Conservation (phyloP, 2,888 invertebrate species). For the Rotaria macrura region DNA sequence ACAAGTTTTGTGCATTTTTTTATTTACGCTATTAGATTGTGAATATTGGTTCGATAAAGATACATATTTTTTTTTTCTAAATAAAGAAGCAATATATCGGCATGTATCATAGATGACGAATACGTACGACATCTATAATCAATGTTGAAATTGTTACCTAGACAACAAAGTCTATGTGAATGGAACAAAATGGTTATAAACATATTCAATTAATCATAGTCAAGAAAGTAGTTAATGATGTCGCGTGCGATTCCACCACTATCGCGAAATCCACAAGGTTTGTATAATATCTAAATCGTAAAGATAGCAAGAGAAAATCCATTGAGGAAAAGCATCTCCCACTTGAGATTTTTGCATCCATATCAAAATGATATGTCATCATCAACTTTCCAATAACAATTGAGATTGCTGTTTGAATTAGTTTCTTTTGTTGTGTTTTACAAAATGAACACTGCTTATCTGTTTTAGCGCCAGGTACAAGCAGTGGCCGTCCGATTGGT, state of each 20-base stretch:
- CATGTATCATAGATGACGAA: background rate
- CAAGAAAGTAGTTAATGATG: background rate
- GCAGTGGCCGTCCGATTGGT: background rate
- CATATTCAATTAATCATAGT: background rate
- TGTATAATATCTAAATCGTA: background rate
- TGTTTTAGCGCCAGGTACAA: background rate
- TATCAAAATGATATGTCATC: too few species aligned
- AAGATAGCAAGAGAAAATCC: too few species aligned
- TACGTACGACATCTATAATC: background rate
- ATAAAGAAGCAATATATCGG: background rate
- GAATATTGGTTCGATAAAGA: background rate
- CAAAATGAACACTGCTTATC: background rate
- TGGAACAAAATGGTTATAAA: background rate
- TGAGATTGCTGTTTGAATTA: too few species aligned
- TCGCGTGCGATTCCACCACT: slow-evolving; percentile 2
- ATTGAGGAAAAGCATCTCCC: too few species aligned
- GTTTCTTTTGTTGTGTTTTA: background rate
- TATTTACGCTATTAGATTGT: background rate
- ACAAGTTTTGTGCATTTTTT: background rate
- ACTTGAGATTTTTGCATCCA: too few species aligned
- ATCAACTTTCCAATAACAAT: too few species aligned
- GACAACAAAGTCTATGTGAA: background rate
- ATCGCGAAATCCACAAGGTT: background rate
- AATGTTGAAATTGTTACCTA: background rate
- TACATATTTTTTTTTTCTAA: background rate